Evolutionary conservation across 2,888 invertebrate genomes (phyloP).

Genomic region (Dendrolimus pini): DNA sequence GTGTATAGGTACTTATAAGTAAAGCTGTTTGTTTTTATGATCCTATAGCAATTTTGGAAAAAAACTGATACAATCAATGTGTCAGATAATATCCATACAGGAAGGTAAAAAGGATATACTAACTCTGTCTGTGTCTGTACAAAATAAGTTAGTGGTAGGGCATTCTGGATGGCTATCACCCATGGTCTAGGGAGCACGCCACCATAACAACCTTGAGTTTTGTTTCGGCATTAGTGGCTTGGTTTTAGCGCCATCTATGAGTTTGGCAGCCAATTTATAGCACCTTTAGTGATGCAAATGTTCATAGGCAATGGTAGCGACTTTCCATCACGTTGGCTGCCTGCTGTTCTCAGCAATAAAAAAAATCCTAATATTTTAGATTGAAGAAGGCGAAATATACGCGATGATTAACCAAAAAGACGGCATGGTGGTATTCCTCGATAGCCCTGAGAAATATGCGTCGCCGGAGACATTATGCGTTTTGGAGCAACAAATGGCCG

Average conservation of each 20-base stretch:
- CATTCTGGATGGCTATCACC: too few relatives aligned
- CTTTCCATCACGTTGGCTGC: background rate
- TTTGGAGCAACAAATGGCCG: conserved; percentile 89
- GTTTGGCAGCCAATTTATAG: background rate
- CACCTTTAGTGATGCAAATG: background rate
- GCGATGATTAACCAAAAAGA: conserved; percentile 98
- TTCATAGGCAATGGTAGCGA: background rate
- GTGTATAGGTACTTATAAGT: too few relatives aligned
- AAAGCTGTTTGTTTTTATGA: too few relatives aligned
- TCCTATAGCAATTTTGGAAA: too few relatives aligned
- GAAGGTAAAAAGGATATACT: too few relatives aligned
- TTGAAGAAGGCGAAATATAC: conserved; percentile 97
- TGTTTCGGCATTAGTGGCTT: too few relatives aligned
- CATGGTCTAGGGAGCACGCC: too few relatives aligned
- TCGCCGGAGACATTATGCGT: conserved; percentile 91
- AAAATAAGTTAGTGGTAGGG: too few relatives aligned
- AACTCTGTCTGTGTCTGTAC: too few relatives aligned
- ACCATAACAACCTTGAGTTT: too few relatives aligned
- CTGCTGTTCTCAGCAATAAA: background rate
- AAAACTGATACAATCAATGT: too few relatives aligned
- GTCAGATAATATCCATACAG: too few relatives aligned
- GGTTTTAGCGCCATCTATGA: background rate
- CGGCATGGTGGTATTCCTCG: conserved; percentile 98
- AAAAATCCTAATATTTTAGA: conserved; percentile 70
- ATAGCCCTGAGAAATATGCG: conserved; percentile 96